Conservation (phyloP, 2,113 vertebrate genomes). For the Seriola dumerili region DNA sequence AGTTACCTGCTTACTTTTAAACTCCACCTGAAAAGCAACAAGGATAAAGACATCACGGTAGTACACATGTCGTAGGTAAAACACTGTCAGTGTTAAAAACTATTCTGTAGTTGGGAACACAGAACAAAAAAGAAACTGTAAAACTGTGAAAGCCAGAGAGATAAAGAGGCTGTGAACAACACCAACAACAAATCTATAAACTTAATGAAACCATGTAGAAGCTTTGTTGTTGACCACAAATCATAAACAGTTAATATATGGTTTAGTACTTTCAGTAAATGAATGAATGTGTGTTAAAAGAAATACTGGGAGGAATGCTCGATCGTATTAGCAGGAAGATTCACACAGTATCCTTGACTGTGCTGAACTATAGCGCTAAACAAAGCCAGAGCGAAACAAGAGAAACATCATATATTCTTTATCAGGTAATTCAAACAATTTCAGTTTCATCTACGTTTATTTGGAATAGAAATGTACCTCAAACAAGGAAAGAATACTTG, state of each 20-base stretch:
- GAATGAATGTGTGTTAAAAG: neutral
- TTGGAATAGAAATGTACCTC: too few species aligned
- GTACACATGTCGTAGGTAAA: neutral
- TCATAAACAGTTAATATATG: neutral
- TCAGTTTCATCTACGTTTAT: too few species aligned
- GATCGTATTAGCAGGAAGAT: neutral
- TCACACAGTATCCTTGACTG: conserved; percentile 38
- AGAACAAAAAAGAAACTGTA: too few species aligned
- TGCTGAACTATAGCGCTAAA: conserved; percentile 33
- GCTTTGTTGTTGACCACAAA: neutral
- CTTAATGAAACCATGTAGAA: neutral
- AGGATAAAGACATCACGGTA: neutral
- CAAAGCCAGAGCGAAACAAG: conserved; percentile 46
- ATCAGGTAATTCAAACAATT: conserved; percentile 32
- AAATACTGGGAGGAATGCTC: conserved; percentile 2
- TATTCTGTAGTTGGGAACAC: neutral
- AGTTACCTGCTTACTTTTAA: neutral
- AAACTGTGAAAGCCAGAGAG: neutral
- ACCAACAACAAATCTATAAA: neutral
- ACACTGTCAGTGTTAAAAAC: neutral
- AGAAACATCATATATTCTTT: conserved; percentile 67
- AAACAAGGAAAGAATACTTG: too few species aligned
- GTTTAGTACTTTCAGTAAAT: neutral
- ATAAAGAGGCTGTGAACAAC: neutral
- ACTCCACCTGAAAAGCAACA: neutral